Evolutionary conservation across 2,797 vertebrate genomes (phyloP).

Genomic region (Capromys pilorides): DNA sequence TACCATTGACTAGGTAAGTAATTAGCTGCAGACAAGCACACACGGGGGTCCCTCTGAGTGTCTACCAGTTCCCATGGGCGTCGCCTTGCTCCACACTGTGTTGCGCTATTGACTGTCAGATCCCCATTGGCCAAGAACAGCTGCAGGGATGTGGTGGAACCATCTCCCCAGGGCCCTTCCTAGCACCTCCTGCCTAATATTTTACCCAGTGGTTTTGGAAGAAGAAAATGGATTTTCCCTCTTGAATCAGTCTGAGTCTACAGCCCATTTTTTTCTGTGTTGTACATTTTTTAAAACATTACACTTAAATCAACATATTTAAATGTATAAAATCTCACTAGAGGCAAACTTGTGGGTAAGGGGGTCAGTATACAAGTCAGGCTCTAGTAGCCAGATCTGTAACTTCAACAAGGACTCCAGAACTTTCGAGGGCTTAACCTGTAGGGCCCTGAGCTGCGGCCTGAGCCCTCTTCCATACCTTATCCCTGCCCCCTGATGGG

Average conservation of each 20-base stretch:
- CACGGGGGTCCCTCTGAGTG: background rate
- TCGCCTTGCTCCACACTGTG: background rate
- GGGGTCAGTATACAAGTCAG: background rate
- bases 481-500: background rate
- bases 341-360: background rate
- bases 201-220: background rate
- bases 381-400: background rate
- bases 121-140: background rate
- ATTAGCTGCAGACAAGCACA: background rate
- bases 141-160: background rate
- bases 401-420: background rate
- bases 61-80: background rate
- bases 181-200: background rate
- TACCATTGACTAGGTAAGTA: background rate
- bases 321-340: background rate
- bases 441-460: background rate
- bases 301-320: background rate
- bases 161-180: background rate
- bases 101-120: background rate
- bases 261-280: background rate
- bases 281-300: slow-evolving; percentile 5
- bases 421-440: background rate
- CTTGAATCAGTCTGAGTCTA: background rate
- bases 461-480: background rate
- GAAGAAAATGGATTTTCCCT: background rate